Percentiles rank a stretch among this genome's conserved stretches.
phyloP scores from a whole-genome alignment of 2,797 vertebrate species.

The Melanogrammus aeglefinus region DNA sequence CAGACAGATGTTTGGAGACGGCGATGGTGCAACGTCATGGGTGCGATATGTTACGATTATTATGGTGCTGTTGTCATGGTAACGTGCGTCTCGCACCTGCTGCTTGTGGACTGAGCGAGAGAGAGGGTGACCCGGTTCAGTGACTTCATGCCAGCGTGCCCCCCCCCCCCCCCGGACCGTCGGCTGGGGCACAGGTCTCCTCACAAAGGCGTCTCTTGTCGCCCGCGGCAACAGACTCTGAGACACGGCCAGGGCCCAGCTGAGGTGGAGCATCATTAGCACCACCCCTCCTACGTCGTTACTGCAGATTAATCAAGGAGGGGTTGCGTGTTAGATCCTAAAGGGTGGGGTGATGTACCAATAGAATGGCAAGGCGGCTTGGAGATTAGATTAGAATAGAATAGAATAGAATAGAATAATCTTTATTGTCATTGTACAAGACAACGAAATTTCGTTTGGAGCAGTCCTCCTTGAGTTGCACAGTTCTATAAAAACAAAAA shows the following conservation, averaged over 20 bases:
- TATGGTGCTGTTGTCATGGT: conserved; percentile 16
- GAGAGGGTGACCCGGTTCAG: not conserved
- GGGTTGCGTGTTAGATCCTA: conserved; percentile 3
- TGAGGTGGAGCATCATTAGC: conserved; percentile 15
- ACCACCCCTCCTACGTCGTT: conserved; percentile 15
- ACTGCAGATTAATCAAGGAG: not conserved
- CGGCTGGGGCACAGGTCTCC: not conserved
- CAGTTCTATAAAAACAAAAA: too few species aligned
- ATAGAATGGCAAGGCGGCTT: not conserved
- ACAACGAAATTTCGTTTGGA: too few species aligned
- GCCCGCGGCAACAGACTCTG: conserved; percentile 38
- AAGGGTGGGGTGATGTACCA: too few species aligned
- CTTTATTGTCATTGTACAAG: too few species aligned
- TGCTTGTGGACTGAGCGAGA: not conserved
- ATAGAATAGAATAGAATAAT: too few species aligned
- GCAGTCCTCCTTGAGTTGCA: too few species aligned
- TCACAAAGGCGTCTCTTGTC: too few species aligned
- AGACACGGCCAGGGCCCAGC: conserved; percentile 5
- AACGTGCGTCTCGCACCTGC: not conserved
- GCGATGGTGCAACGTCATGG: not conserved
- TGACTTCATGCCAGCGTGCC: too few species aligned
- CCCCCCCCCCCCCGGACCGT: not conserved
- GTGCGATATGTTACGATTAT: not conserved
- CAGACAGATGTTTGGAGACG: not conserved
- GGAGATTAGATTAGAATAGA: too few species aligned